A percentile compares a stretch with the other conserved stretches of the same genome.
These are phyloP conservation scores for Resseliella maxima DNA, from an alignment of 2,888 invertebrate species.

Conservation along the genomic window DNA sequence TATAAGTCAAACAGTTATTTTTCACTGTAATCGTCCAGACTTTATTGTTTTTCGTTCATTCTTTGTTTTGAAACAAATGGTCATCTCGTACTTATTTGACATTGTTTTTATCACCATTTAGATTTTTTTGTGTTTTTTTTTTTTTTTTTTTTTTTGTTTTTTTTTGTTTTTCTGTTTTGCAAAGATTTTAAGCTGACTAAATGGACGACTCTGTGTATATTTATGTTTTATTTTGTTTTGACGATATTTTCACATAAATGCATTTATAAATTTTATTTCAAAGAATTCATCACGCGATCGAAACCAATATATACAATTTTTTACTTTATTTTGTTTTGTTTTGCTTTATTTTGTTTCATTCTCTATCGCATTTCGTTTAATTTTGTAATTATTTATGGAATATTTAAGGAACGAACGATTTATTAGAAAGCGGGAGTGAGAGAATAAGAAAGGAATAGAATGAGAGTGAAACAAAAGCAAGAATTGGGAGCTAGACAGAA, in stretches of 20 bases:
- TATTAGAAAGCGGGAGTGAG: no score
- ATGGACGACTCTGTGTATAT: not conserved
- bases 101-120: not conserved
- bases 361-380: not conserved
- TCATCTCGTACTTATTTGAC: no score
- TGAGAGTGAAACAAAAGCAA: no score
- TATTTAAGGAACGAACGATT: no score
- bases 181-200: not conserved
- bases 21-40: not conserved
- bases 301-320: not conserved
- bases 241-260: not conserved
- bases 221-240: not conserved
- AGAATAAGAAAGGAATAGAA: no score
- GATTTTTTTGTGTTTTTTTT: not conserved
- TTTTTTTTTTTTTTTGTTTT: not conserved
- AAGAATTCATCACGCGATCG: constrained; percentile 26
- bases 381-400: not conserved
- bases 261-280: not conserved
- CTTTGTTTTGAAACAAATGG: no score
- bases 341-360: not conserved
- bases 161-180: no score
- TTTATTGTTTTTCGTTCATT: not conserved
- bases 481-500: no score
- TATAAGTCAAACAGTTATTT: not conserved
- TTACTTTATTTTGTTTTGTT: no score